Evolutionary conservation across 2,797 vertebrate genomes (phyloP), one percentile per base, ranked within the genome.

Genomic region (Apogon hyalosoma): DNA sequence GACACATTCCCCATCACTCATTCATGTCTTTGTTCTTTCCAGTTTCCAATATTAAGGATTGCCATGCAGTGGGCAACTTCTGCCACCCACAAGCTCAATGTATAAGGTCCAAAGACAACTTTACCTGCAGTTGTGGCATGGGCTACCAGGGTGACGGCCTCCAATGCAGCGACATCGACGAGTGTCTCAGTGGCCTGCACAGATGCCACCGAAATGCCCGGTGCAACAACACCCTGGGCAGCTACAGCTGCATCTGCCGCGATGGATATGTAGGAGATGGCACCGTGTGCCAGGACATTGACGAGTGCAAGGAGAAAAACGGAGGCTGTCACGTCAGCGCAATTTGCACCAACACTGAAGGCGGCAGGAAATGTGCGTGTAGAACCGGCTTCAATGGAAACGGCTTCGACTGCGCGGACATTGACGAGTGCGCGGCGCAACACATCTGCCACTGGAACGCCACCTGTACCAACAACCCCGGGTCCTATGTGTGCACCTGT

Each of bases 391-490:
- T 94, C 50, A 69, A 0, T 0, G 95, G 95, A 10, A 75, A 93
- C 10, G 95, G 94, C 13, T 87, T 92, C 41, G 62, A 81, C 24
- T 96, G 95, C 40, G 15, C 31, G 0, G 95, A 96, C 69, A 28
- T 83, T 14, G 76, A 96, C 2, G 94, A 96, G 79, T 96, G 95
- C 15, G 3, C 46, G 1, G 75, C 1, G 9, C 42, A 38, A 4
- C 54, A 63, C 14, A 89, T 82, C 58, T 96, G 95, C 78, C 95
- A 96, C 54, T 96, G 95, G 95, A 94, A 94, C 3, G 95, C 95
- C 39, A 93, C 93, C 18, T 96, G 95, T 69, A 92, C 69, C 40
- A 96, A 96, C 80, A 95, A 82, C 51, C 92, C 92, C 0, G 95
- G 95, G 8, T 95, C 94, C 14, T 94, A 93, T 0, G 11, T 83